Evolutionary conservation across 2,113 vertebrate genomes (phyloP).

Genomic region (Barbus barbus): DNA sequence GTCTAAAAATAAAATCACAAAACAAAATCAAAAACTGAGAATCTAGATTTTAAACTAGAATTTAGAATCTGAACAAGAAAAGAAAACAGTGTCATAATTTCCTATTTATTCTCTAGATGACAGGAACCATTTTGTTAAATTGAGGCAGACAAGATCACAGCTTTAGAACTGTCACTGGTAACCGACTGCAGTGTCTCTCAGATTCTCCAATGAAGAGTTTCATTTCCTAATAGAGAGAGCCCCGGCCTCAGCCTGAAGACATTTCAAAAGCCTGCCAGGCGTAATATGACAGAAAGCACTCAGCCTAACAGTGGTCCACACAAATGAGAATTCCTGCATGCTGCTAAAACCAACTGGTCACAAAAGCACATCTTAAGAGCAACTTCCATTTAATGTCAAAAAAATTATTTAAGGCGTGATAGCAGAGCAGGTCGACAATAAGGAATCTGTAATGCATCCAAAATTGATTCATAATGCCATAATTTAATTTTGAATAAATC

Average conservation of each 20-base stretch:
- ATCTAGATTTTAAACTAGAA: background rate
- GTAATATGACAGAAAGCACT: slow-evolving; percentile 27
- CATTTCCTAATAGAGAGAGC: slow-evolving; percentile 30
- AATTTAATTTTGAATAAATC: slow-evolving; percentile 1
- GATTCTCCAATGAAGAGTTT: slow-evolving; percentile 28
- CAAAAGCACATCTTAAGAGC: slow-evolving; percentile 7
- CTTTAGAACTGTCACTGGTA: slow-evolving; percentile 21
- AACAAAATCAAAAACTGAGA: background rate
- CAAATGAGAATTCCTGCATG: slow-evolving; percentile 1
- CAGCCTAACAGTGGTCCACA: slow-evolving; percentile 14
- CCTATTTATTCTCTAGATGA: slow-evolving; percentile 21
- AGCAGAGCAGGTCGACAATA: background rate
- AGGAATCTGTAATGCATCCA: slow-evolving; percentile 6
- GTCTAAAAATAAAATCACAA: background rate
- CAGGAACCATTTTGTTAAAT: slow-evolving; percentile 4
- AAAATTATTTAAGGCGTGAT: background rate
- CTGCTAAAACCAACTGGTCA: background rate
- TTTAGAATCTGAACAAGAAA: background rate
- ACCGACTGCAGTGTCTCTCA: slow-evolving; percentile 11
- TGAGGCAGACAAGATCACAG: background rate
- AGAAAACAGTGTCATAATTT: background rate
- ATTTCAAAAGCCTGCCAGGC: slow-evolving; percentile 13
- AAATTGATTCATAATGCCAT: slow-evolving; percentile 25
- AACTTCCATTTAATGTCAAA: slow-evolving; percentile 2
- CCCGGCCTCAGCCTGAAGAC: slow-evolving; percentile 14